phyloP scores from a whole-genome alignment of 2,797 vertebrate genomes.

The Anguilla anguilla region DNA sequence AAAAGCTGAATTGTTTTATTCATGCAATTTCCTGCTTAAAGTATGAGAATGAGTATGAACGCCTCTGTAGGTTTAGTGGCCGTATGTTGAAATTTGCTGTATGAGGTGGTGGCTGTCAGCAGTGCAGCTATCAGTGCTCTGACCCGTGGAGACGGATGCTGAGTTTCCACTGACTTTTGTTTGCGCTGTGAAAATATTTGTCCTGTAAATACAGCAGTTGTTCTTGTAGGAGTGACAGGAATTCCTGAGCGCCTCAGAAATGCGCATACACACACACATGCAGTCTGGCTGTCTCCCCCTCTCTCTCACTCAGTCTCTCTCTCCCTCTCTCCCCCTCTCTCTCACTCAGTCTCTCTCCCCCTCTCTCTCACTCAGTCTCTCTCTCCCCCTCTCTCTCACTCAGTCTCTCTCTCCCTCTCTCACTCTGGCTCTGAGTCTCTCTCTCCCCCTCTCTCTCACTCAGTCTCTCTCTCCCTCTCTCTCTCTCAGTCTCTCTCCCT shows the following conservation, averaged over 20 bases:
- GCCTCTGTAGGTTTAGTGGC: background rate
- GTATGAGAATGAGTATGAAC: background rate
- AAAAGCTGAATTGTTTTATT: background rate
- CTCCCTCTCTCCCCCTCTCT: too few relatives aligned
- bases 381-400: too few relatives aligned
- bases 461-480: too few relatives aligned
- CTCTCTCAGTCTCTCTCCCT: too few relatives aligned
- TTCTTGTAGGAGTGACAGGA: constrained; percentile 47
- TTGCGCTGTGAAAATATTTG: constrained; percentile 36
- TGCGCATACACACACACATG: background rate
- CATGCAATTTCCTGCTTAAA: background rate
- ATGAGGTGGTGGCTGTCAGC: background rate
- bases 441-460: background rate
- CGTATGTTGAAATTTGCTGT: background rate
- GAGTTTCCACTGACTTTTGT: constrained; percentile 44
- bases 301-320: background rate
- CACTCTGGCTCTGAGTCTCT: too few relatives aligned
- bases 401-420: too few relatives aligned
- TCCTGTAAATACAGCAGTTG: constrained; percentile 54
- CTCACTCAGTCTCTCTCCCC: too few relatives aligned
- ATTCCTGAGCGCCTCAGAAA: constrained; percentile 36
- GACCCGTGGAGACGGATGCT: background rate
- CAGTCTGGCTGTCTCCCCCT: background rate
- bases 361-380: too few relatives aligned
- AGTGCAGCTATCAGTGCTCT: background rate